phyloP scores from a whole-genome alignment of 2,113 vertebrate genomes.

The Kryptolebias marmoratus region DNA sequence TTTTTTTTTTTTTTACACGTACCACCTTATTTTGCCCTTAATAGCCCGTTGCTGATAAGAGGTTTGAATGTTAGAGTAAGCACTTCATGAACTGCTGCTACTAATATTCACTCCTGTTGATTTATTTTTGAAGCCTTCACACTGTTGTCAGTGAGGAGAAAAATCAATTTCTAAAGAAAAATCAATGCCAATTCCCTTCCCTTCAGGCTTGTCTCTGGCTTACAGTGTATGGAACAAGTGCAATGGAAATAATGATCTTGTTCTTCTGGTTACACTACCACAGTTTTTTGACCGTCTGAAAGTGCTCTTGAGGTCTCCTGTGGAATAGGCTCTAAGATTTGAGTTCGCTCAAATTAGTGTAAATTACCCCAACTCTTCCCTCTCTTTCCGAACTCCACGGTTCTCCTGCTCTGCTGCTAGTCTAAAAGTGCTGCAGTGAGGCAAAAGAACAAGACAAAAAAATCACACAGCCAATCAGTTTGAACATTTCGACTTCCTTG shows the following conservation, averaged over 20 bases:
- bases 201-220: slow-evolving; percentile 59
- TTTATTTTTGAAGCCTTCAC: slow-evolving; percentile 65
- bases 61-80: slow-evolving; percentile 33
- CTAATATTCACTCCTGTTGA: slow-evolving; percentile 63
- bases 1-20: not conserved
- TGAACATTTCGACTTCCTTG: slow-evolving; percentile 31
- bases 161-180: slow-evolving; percentile 77
- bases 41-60: slow-evolving; percentile 17
- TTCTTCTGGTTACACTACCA: slow-evolving; percentile 61
- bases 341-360: slow-evolving; percentile 68
- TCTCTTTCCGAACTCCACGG: slow-evolving; percentile 44
- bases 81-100: slow-evolving; percentile 50
- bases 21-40: slow-evolving; percentile 18
- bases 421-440: slow-evolving; percentile 29
- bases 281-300: slow-evolving; percentile 59
- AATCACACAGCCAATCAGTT: slow-evolving; percentile 49
- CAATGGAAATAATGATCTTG: slow-evolving; percentile 72
- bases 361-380: slow-evolving; percentile 64
- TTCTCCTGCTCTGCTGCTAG: slow-evolving; percentile 29
- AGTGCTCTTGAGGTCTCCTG: slow-evolving; percentile 65
- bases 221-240: slow-evolving; percentile 72
- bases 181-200: slow-evolving; percentile 76
- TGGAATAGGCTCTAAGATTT: slow-evolving; percentile 69
- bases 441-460: slow-evolving; percentile 28
- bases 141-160: slow-evolving; percentile 72